These are phyloP conservation scores for Patiria miniata DNA, from an alignment of 35 echinoderm and acorn worm genomes.

Conservation along the genomic window DNA sequence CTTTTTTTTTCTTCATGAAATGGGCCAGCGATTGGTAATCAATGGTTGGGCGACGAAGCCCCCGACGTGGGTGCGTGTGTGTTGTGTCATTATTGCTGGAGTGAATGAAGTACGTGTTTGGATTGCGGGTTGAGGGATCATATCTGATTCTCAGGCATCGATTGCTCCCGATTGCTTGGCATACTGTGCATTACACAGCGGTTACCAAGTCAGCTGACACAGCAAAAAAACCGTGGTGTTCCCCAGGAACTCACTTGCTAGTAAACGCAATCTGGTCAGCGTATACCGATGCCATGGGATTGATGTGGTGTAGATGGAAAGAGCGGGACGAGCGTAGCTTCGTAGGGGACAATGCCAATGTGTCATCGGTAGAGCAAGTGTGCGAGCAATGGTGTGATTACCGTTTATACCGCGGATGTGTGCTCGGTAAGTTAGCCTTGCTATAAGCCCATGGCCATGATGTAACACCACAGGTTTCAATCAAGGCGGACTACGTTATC, in stretches of 20 bases:
- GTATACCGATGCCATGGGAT: too few species aligned
- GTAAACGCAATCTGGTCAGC: too few species aligned
- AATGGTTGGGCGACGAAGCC: background rate
- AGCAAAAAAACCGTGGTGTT: too few species aligned
- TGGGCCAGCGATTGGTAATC: conserved; percentile 2
- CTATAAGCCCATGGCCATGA: too few species aligned
- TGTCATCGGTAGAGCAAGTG: conserved; percentile 9
- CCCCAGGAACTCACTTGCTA: too few species aligned
- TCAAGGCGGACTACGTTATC: too few species aligned
- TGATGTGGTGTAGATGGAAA: too few species aligned
- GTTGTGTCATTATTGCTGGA: background rate
- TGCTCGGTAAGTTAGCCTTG: too few species aligned
- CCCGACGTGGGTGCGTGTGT: background rate
- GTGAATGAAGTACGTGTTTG: conserved; percentile 25
- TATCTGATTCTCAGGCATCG: background rate
- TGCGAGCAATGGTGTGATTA: background rate
- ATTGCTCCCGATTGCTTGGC: background rate
- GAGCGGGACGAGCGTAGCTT: too few species aligned
- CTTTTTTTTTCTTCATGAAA: background rate
- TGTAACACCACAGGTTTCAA: too few species aligned
- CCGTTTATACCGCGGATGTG: too few species aligned
- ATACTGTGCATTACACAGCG: background rate
- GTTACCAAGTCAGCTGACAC: background rate
- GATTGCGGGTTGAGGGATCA: background rate
- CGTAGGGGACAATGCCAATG: background rate